Conservation (phyloP, 2,113 vertebrate species). For the Mormoops blainvillei region DNA sequence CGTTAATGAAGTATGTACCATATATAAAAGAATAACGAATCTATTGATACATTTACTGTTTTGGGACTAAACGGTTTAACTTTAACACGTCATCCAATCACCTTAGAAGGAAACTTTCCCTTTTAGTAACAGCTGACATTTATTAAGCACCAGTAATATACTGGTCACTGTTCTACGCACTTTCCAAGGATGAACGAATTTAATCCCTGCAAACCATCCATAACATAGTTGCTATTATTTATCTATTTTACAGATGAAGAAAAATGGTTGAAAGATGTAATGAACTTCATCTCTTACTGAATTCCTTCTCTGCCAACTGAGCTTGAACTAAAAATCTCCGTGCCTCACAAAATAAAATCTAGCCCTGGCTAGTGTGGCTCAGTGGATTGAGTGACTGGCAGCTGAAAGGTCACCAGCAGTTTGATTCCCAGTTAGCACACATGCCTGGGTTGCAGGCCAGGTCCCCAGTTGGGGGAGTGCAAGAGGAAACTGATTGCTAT, state of each 20-base stretch:
- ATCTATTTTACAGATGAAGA: constrained; percentile 15
- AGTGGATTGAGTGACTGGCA: too few relatives aligned
- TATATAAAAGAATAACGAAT: neutral
- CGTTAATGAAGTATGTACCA: constrained; percentile 1
- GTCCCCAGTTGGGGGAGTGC: too few relatives aligned
- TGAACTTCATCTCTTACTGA: neutral
- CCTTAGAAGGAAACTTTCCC: neutral
- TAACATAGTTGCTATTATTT: neutral
- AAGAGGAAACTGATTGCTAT: too few relatives aligned
- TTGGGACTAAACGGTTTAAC: neutral
- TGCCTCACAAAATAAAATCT: neutral
- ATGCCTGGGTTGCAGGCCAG: too few relatives aligned
- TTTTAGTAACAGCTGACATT: constrained; percentile 18
- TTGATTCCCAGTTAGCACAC: too few relatives aligned
- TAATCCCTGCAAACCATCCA: neutral
- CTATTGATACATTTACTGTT: neutral
- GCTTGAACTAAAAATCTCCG: constrained; percentile 16
- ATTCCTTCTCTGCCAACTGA: neutral
- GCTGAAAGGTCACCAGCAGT: too few relatives aligned
- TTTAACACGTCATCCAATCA: neutral
- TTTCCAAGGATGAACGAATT: neutral
- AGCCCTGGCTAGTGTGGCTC: neutral
- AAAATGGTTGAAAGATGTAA: neutral
- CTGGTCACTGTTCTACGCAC: neutral
- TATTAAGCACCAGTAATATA: neutral